Evolutionary conservation across 1,140 invertebrate genomes (phyloP).

Genomic region (Dufourea novaeangliae): DNA sequence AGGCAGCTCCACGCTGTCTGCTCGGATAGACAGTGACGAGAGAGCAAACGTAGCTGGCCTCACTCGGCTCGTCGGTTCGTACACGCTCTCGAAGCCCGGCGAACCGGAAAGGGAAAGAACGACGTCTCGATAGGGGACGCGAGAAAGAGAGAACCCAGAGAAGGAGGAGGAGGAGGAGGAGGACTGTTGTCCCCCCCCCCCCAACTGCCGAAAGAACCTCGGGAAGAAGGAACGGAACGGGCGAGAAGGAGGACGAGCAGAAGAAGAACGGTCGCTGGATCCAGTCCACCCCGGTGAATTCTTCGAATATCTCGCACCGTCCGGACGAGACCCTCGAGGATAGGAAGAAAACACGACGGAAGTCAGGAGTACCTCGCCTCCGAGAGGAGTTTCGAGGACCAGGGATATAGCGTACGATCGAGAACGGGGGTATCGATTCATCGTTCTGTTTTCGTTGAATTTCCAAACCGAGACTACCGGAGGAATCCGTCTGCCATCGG

Average conservation of each 20-base stretch:
- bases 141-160: no score
- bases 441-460: background rate
- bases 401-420: constrained; percentile 20
- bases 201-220: constrained; percentile 63
- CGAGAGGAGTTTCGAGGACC: constrained; percentile 39
- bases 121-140: constrained; percentile 28
- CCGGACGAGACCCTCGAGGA: constrained; percentile 41
- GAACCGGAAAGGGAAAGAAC: constrained; percentile 30
- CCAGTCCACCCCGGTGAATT: constrained; percentile 66
- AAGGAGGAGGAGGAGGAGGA: no score
- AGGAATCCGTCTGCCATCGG: background rate
- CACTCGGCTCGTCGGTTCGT: constrained; percentile 49
- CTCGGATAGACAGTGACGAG: constrained; percentile 82
- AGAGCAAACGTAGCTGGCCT: constrained; percentile 61
- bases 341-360: constrained; percentile 49
- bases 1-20: constrained; percentile 82
- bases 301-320: constrained; percentile 70
- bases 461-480: background rate
- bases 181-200: constrained; percentile 43
- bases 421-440: constrained; percentile 17
- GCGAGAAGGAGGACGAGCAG: constrained; percentile 46
- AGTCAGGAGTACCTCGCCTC: constrained; percentile 39
- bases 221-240: constrained; percentile 54
- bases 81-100: constrained; percentile 16
- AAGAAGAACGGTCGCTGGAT: constrained; percentile 59